A percentile compares a stretch with the other conserved stretches of the same genome.
Conservation (phyloP, 2,888 invertebrate species). For the Eurytoma adleriae region DNA sequence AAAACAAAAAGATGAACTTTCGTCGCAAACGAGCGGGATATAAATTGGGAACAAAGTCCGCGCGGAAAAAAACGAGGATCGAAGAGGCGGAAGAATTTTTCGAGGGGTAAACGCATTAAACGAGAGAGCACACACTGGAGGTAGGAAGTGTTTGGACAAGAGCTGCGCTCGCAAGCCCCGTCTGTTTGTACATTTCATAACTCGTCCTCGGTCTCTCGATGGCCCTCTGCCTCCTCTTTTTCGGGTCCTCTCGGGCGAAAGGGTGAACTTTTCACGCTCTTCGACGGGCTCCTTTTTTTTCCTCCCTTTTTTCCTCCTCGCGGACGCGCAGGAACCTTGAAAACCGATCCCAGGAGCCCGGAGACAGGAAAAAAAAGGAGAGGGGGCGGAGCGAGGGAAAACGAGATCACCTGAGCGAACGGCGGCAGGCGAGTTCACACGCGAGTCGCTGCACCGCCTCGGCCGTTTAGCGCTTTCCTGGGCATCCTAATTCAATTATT, state of each 20-base stretch:
- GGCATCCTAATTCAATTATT: constrained; percentile 66
- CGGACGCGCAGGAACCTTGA: constrained; percentile 28
- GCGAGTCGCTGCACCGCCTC: constrained; percentile 27
- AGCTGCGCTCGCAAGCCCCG: constrained; percentile 54
- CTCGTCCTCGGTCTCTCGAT: constrained; percentile 62
- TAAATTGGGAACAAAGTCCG: background rate
- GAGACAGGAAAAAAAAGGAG: background rate
- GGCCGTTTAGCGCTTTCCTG: constrained; percentile 61
- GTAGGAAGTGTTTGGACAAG: constrained; percentile 55
- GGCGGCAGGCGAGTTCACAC: background rate
- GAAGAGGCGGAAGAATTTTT: constrained; percentile 37
- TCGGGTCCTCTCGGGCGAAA: constrained; percentile 19
- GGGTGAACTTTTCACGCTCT: constrained; percentile 53
- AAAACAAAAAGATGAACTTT: too few relatives aligned
- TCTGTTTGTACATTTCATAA: constrained; percentile 72
- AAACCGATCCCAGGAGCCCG: constrained; percentile 7
- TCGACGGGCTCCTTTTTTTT: constrained; percentile 18
- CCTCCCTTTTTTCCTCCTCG: constrained; percentile 5
- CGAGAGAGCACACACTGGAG: constrained; percentile 56
- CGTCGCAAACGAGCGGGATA: too few relatives aligned
- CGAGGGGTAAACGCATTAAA: constrained; percentile 48
- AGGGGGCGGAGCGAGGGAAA: constrained; percentile 15
- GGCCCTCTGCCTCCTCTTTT: background rate
- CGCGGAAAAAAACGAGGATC: constrained; percentile 2
- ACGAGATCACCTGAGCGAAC: constrained; percentile 52